Evolutionary conservation across 2,888 invertebrate species (phyloP), one percentile per base, ranked within the genome.

Genomic region (Leucozona laternaria): DNA sequence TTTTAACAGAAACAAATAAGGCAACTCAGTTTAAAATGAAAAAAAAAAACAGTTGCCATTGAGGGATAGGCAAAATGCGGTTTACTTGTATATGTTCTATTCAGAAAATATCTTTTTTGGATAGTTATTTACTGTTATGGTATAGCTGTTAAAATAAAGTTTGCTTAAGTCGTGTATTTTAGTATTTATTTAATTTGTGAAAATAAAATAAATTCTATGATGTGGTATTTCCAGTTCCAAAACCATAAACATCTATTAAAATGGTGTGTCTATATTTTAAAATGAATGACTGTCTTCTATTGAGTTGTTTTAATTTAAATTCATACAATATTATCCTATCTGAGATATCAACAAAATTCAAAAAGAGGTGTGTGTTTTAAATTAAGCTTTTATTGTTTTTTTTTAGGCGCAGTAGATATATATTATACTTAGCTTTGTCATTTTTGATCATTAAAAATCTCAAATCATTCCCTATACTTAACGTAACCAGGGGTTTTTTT

Each of bases 281-380:
- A 57, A 34, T 57, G 31, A 57, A 11, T 57, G 11, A 57, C 8
- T 17, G 17, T n/a, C 7, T 28, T 55, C 6, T 25, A 25, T 53
- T 25, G 25, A 28, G 1, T 31, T n/a, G 2, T 34, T 2, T 57
- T 57, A 34, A 31, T 57, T 17, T 10, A 34, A 57, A 11, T 57
- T 57, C 17, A 22, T 5, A 50, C 28, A 28, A 4, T 8, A 1
- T 8, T 15, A n/a, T n/a, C n/a, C n/a, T 8, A 4, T 17, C 10
- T 31, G 5, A 17, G 10, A 31, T 55, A 17, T n/a, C 31, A 31
- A 31, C 11, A 17, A 34, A 17, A 31, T 57, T 6, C 17, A 57
- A 34, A 57, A 57, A 57, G 57, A 31, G 55, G 55, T 57, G 57
- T 57, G 57, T 57, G 55, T 31, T 57, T 57, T 20, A 57, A 31